Percentiles rank a stretch among this genome's conserved stretches.
Evolutionary conservation across 2,888 invertebrate genomes (phyloP).

Genomic region (Ametastegia equiseti): DNA sequence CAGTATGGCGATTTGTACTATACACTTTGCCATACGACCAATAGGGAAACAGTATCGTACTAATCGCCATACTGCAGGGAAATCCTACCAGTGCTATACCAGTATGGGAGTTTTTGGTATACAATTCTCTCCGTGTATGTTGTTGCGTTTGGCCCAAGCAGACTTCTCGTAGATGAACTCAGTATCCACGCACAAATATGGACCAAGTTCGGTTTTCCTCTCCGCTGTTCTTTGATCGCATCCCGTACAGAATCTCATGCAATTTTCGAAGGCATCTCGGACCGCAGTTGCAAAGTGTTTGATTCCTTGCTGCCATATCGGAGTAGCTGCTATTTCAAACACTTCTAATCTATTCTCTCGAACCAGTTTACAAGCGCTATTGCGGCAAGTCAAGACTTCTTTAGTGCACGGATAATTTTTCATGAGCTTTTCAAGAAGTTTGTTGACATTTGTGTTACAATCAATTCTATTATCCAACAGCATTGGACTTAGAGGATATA

Average conservation of each 20-base stretch:
- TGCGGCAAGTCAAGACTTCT: slow-evolving; percentile 8
- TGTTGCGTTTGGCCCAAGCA: not conserved
- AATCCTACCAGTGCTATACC: too few species aligned
- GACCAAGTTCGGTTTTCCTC: not conserved
- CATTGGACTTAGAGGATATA: not conserved
- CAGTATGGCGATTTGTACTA: too few species aligned
- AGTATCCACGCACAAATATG: slow-evolving; percentile 19
- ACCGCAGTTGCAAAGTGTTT: not conserved
- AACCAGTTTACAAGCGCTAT: not conserved
- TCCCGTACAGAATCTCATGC: not conserved
- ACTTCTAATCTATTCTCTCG: not conserved
- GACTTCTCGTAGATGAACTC: slow-evolving; percentile 22
- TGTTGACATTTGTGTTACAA: slow-evolving; percentile 22
- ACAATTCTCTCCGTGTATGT: too few species aligned
- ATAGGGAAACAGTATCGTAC: too few species aligned
- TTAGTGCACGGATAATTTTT: slow-evolving; percentile 4
- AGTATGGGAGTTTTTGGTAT: too few species aligned
- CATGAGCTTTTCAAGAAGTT: slow-evolving; percentile 16
- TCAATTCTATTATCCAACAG: not conserved
- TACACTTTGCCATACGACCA: too few species aligned
- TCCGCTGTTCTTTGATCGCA: slow-evolving; percentile 5
- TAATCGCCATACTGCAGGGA: too few species aligned
- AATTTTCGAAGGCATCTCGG: not conserved
- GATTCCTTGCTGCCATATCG: not conserved
- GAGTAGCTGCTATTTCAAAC: not conserved